Evolutionary conservation across 2,888 invertebrate species (phyloP), one percentile per base, ranked within the genome.

Genomic region (Megamerina dolium): DNA sequence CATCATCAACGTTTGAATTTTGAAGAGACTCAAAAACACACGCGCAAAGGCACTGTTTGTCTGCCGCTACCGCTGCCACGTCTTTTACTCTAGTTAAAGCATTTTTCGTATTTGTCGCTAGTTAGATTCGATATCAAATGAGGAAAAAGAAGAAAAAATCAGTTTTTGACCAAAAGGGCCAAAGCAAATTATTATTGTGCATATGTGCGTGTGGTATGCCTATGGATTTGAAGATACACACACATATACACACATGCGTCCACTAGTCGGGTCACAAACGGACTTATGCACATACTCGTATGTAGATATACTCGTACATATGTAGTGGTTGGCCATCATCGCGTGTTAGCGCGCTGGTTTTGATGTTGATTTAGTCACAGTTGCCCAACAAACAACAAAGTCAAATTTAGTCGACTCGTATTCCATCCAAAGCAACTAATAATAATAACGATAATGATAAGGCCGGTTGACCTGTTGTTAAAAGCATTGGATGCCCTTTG

Each of bases 361-460:
- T n/a, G 20, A 23, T 16, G 20, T 37, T 37, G 10, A 17, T 37
- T 31, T 31, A 31, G 31, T 31, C 31, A 31, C 31, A 31, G 31
- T 31, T 31, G 14, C 31, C 31, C 31, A 31, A 31, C 31, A 16
- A n/a, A n/a, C n/a, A n/a, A n/a, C n/a, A n/a, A n/a, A n/a, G n/a
- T n/a, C n/a, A n/a, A n/a, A n/a, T n/a, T n/a, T n/a, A n/a, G n/a
- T n/a, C n/a, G n/a, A n/a, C n/a, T n/a, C 14, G 16, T n/a, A 13
- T 16, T 19, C 23, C 13, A 38, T 40, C 42, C 31, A 33, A 31
- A 37, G 37, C 37, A 36, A 42, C 30, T 58, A 55, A 53, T 59
- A 61, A 60, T 61, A 58, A 60, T 60, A 60, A 59, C 59, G 62
- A 62, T 60, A 63, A 60, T 61, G 63, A 60, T 60, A 63, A 61